phyloP scores from a whole-genome alignment of 1,140 invertebrate species.

The Ostrea denselamellosa region DNA sequence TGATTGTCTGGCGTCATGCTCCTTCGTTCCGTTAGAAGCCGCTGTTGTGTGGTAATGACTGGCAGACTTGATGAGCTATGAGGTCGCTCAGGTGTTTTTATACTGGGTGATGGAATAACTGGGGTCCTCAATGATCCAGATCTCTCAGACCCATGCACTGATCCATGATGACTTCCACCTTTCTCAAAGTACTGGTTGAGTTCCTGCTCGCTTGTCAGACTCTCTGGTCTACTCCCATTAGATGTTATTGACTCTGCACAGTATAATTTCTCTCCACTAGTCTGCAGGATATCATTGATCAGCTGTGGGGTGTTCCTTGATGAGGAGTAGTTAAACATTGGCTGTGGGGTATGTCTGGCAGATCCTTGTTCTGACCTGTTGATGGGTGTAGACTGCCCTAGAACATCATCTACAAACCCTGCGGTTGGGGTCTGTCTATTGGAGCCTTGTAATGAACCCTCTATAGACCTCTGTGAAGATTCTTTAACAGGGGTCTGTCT shows the following conservation, averaged over 20 bases:
- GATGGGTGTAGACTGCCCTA: conserved; percentile 49
- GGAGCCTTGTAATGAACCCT: conserved; percentile 51
- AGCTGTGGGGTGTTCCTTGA: conserved; percentile 58
- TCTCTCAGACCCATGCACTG: conserved; percentile 41
- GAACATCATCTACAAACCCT: conserved; percentile 54
- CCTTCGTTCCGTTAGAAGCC: conserved; percentile 56
- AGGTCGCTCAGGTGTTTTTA: conserved; percentile 44
- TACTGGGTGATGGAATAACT: conserved; percentile 7
- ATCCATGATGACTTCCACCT: background rate
- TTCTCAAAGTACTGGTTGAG: conserved; percentile 65
- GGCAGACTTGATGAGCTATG: conserved; percentile 65
- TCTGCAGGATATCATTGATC: conserved; percentile 49
- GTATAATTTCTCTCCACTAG: conserved; percentile 65
- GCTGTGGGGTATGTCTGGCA: conserved; percentile 49
- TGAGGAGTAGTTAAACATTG: conserved; percentile 49
- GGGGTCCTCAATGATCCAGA: conserved; percentile 41
- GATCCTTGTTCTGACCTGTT: conserved; percentile 51
- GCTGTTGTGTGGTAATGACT: conserved; percentile 56
- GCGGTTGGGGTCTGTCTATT: conserved; percentile 55
- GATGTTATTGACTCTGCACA: conserved; percentile 24
- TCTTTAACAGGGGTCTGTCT: conserved; percentile 50
- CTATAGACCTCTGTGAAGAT: conserved; percentile 48
- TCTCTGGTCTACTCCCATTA: conserved; percentile 58
- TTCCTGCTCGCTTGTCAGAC: conserved; percentile 72
- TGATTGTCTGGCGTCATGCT: conserved; percentile 66